phyloP scores from a whole-genome alignment of 2,113 vertebrate species.

The Rana temporaria region DNA sequence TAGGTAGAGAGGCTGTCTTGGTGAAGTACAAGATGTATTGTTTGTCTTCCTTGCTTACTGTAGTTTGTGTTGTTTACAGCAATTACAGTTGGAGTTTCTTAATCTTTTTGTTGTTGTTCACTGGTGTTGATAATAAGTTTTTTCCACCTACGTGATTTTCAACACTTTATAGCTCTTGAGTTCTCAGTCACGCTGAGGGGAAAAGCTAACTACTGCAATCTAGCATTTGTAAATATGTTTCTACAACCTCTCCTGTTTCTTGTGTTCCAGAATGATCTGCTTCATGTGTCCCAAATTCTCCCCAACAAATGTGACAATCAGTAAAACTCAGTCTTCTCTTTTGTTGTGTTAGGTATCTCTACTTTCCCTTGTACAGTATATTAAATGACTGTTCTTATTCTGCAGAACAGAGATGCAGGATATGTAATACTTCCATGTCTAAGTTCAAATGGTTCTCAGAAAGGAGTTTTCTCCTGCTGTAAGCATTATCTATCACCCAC shows the following conservation, averaged over 20 bases:
- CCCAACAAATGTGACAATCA: constrained; percentile 2
- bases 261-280: constrained; percentile 24
- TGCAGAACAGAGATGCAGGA: background rate
- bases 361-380: background rate
- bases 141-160: constrained; percentile 56
- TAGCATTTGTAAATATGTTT: constrained; percentile 4
- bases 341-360: constrained; percentile 9
- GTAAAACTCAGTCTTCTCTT: constrained; percentile 9
- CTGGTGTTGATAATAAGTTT: constrained; percentile 46
- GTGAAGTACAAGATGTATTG: constrained; percentile 25
- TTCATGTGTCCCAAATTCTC: constrained; percentile 17
- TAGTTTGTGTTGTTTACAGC: constrained; percentile 46
- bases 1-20: background rate
- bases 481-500: constrained; percentile 19
- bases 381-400: constrained; percentile 9
- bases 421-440: constrained; percentile 18
- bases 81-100: constrained; percentile 50
- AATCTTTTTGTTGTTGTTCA: constrained; percentile 56
- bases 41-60: constrained; percentile 11
- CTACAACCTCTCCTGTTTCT: constrained; percentile 9
- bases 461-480: background rate
- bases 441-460: background rate
- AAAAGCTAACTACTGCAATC: constrained; percentile 30
- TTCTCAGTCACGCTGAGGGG: constrained; percentile 32
- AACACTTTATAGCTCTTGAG: constrained; percentile 46